Evolutionary conservation across 2,797 vertebrate genomes (phyloP), one percentile per base, ranked within the genome.

Genomic region (Protonibea diacanthus): DNA sequence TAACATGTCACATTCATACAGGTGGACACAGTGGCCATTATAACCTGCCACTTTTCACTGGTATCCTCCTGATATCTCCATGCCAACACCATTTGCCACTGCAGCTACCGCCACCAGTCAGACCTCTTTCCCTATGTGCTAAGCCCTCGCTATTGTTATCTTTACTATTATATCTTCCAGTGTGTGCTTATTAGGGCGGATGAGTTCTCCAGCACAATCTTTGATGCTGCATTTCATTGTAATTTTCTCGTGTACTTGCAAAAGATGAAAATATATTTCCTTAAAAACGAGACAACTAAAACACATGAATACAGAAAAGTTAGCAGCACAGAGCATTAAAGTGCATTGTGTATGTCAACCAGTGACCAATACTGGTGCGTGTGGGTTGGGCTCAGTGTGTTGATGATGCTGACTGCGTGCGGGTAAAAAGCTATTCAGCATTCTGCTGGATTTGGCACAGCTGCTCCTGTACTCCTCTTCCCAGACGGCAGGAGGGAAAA

Each of bases 401-500:
- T 56, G 25, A 56, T 33, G 55, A 33, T 33, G 9, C 55, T 29
- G 7, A 57, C 55, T 33, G 12, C 13, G 6, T 15, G 23, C 1
- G 13, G 52, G 52, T 55, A 27, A 55, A 55, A 55, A 15, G 6
- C 15, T 57, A 10, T 57, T 33, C 3, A 33, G 18, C 27, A 57
- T 33, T 33, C 17, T 33, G 25, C 25, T 57, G 55, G 15, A 29
- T 57, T 33, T 57, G 15, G 55, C 55, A 57, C 55, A 29, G 55
- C 33, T 57, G 8, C 27, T 57, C 14, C 42, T 68, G 55, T 33
- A 49, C 20, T 27, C 25, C 33, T 52, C 47, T 51, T 52, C 52
- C 66, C 51, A 56, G 57, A 70, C 2, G 21, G 29, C 66, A 48
- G 65, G 52, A 56, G 51, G 67, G 52, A 27, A 21, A 75, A 23